phyloP scores from a whole-genome alignment of 2,888 invertebrate genomes.

The Cremastobaeus sp. region DNA sequence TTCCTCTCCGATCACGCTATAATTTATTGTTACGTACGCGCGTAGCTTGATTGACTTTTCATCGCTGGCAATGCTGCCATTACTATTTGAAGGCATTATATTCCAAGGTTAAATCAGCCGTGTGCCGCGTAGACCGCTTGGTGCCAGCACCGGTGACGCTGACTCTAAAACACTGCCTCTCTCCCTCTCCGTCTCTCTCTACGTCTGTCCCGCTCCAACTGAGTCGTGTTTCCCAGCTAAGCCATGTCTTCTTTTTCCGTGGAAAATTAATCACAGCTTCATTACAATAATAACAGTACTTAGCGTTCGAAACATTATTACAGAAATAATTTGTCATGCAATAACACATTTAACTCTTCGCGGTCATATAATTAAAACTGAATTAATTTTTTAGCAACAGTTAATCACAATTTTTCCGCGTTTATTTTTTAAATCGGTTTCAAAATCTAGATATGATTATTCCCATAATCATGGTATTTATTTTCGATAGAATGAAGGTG shows the following conservation, averaged over 20 bases:
- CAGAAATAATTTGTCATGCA: constrained; percentile 40
- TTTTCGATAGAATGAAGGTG: no score
- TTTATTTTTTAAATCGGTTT: no score
- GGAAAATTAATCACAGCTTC: constrained; percentile 37
- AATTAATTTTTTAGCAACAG: no score
- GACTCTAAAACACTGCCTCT: constrained; percentile 61
- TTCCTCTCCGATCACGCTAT: constrained; percentile 1
- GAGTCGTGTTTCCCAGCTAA: constrained; percentile 27
- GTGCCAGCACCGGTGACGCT: constrained; percentile 70
- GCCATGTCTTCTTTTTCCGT: constrained; percentile 31
- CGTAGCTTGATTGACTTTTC: constrained; percentile 19
- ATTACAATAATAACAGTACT: constrained; percentile 41
- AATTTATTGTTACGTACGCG: constrained; percentile 8
- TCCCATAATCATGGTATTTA: no score
- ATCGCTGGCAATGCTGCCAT: constrained; percentile 28
- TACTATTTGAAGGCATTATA: constrained; percentile 50
- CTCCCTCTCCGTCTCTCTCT: constrained; percentile 34
- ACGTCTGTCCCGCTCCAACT: constrained; percentile 18
- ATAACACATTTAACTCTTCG: constrained; percentile 24
- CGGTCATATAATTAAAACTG: constrained; percentile 30
- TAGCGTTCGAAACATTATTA: constrained; percentile 34
- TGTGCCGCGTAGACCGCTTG: constrained; percentile 75
- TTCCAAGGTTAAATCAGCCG: constrained; percentile 55
- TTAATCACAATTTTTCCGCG: no score
- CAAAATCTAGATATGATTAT: no score